Percentiles rank a stretch among this genome's conserved stretches.
Evolutionary conservation across 2,888 invertebrate species (phyloP).

Genomic region (Aphidius colemani): DNA sequence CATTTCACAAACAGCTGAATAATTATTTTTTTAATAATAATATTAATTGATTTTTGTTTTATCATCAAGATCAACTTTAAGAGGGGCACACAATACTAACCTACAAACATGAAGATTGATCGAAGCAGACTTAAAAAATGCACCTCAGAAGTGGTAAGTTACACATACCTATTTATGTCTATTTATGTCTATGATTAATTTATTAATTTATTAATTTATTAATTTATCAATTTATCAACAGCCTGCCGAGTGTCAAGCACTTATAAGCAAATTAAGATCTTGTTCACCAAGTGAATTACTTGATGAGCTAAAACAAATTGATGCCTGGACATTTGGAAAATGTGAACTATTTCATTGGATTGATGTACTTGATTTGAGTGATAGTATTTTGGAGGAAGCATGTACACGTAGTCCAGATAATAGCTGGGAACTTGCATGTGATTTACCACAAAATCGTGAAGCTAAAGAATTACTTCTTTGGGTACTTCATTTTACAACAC

Average conservation of each 20-base stretch:
- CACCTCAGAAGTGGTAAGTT: conserved; percentile 79
- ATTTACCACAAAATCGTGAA: conserved; percentile 68
- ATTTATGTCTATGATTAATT: too few relatives aligned
- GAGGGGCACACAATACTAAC: neutral
- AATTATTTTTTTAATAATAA: too few relatives aligned
- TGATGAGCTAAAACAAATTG: conserved; percentile 72
- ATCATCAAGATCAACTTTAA: too few relatives aligned
- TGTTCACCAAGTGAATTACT: conserved; percentile 71
- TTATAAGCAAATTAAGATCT: conserved; percentile 74
- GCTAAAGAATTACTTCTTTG: conserved; percentile 73
- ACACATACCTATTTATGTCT: too few relatives aligned
- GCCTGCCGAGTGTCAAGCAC: conserved; percentile 75
- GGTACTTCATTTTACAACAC: conserved; percentile 80
- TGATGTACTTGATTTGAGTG: conserved; percentile 78
- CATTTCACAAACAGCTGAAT: too few relatives aligned
- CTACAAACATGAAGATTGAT: conserved; percentile 77
- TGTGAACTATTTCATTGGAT: conserved; percentile 88
- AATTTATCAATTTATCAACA: conserved; percentile 41
- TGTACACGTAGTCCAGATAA: conserved; percentile 67
- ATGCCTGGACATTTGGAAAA: conserved; percentile 84
- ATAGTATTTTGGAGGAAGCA: conserved; percentile 76
- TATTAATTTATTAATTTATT: too few relatives aligned
- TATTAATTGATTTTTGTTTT: too few relatives aligned
- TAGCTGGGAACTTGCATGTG: conserved; percentile 76
- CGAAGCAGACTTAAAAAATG: conserved; percentile 79